Evolutionary conservation across 1,140 invertebrate species (phyloP).

Genomic region (Lepidurus packardi): DNA sequence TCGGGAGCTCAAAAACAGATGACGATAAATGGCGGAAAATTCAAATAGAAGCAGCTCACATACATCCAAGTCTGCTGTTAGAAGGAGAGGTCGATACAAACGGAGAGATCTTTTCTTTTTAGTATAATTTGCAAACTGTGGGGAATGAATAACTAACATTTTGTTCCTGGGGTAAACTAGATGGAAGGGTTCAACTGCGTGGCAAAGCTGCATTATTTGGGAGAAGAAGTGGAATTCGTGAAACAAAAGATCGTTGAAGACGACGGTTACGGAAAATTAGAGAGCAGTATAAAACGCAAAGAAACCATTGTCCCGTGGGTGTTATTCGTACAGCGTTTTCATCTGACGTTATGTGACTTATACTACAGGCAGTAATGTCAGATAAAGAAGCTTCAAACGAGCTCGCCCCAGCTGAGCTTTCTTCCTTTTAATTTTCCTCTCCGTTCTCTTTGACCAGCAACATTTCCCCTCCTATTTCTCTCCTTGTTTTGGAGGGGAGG

Average conservation of each 20-base stretch:
- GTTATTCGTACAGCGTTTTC: neutral
- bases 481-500: neutral
- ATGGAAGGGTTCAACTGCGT: no score
- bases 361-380: neutral
- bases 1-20: no score
- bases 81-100: no score
- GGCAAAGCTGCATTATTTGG: no score
- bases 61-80: no score
- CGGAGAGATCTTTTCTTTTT: no score
- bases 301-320: neutral
- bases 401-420: neutral
- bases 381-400: neutral
- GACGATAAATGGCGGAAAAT: no score
- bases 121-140: no score
- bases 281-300: neutral
- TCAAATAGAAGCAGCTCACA: no score
- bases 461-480: neutral
- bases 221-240: no score
- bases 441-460: neutral
- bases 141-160: no score
- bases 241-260: neutral
- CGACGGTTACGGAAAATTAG: neutral
- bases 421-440: neutral
- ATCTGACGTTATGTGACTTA: conserved; percentile 8
- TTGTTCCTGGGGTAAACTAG: no score